Evolutionary conservation across 1,140 invertebrate genomes (phyloP).

Genomic region (Drosophila pruinosa): DNA sequence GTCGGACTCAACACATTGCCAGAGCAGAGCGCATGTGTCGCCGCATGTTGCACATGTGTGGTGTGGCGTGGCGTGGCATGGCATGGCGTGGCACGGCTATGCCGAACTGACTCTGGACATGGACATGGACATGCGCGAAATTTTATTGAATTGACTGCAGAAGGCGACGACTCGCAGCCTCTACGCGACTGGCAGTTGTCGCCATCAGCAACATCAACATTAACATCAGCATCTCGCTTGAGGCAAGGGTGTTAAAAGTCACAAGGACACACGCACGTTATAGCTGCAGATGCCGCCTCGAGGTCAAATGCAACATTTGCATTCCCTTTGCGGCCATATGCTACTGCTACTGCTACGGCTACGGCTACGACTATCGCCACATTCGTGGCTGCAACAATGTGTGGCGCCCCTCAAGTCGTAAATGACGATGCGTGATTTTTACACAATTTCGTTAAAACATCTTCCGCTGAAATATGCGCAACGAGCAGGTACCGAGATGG

Average conservation of each 20-base stretch:
- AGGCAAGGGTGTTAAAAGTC: conserved; percentile 70
- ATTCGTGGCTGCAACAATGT: conserved; percentile 53
- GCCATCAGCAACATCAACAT: neutral
- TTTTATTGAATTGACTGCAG: conserved; percentile 65
- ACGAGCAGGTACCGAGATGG: conserved; percentile 13
- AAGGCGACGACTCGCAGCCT: conserved; percentile 31
- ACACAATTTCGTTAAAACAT: conserved; percentile 36
- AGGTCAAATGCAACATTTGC: conserved; percentile 41
- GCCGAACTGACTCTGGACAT: conserved; percentile 35
- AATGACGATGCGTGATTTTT: conserved; percentile 71
- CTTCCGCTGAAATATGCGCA: neutral
- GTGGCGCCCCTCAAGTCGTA: conserved; percentile 55
- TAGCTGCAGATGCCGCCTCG: conserved; percentile 19
- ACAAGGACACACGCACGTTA: conserved; percentile 65
- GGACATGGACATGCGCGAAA: conserved; percentile 62
- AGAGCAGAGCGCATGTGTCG: conserved; percentile 27
- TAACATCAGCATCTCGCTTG: neutral
- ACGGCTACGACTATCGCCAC: neutral
- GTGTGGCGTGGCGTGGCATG: conserved; percentile 18
- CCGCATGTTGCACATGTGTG: conserved; percentile 77
- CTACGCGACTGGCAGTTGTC: conserved; percentile 31
- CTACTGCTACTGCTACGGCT: neutral
- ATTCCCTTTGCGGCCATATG: conserved; percentile 24
- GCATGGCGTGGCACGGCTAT: conserved; percentile 28
- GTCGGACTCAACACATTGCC: conserved; percentile 67